phyloP scores from a whole-genome alignment of 2,888 invertebrate species.

The Ctenicera cuprea region DNA sequence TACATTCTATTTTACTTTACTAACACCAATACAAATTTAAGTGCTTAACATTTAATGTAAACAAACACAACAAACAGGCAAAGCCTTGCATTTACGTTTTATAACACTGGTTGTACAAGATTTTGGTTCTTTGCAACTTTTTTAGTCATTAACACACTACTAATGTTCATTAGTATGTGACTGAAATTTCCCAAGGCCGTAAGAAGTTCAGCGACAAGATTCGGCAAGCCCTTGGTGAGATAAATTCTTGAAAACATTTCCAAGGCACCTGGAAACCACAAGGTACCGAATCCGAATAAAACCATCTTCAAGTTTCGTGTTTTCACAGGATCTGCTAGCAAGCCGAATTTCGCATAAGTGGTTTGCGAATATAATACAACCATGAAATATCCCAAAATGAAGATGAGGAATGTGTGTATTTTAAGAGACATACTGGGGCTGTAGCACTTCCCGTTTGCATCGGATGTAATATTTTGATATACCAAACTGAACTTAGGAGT shows the following conservation, averaged over 20 bases:
- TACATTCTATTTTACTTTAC: background rate
- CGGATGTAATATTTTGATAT: background rate
- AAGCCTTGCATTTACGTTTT: background rate
- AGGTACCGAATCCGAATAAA: conserved; percentile 59
- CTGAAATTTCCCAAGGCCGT: conserved; percentile 63
- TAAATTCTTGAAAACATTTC: conserved; percentile 65
- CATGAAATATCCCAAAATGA: conserved; percentile 62
- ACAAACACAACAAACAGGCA: conserved; percentile 15
- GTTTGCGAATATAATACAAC: conserved; percentile 65
- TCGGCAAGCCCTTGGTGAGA: conserved; percentile 60
- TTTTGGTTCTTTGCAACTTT: background rate
- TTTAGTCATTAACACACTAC: background rate
- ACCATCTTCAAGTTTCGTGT: conserved; percentile 58
- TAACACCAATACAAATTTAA: background rate
- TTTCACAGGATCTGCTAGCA: conserved; percentile 40
- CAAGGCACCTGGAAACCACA: conserved; percentile 68
- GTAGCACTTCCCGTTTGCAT: background rate
- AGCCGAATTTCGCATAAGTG: conserved; percentile 57
- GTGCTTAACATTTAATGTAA: conserved; percentile 16
- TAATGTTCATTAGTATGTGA: conserved; percentile 58
- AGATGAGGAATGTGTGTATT: conserved; percentile 64
- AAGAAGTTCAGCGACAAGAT: conserved; percentile 62
- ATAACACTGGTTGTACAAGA: background rate
- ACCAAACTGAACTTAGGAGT: background rate
- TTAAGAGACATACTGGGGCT: conserved; percentile 53